Evolutionary conservation across 2,888 invertebrate genomes (phyloP), one percentile per base, ranked within the genome.

Genomic region (Auanema freiburgensis): DNA sequence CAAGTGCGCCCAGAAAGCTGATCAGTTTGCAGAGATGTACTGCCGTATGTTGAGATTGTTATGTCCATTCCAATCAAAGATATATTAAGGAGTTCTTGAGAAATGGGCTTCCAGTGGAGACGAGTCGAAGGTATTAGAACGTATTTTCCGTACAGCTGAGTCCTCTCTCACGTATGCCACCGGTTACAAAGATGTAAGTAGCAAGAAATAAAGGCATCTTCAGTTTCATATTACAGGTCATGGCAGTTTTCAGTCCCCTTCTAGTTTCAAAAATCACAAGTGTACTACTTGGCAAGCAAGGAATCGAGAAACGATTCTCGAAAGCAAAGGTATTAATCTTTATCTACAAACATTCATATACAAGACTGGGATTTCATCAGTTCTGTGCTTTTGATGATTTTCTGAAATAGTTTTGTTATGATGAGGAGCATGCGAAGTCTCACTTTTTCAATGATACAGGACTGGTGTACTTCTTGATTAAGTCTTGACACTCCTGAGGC

Each of bases 41-140:
- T 53, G 40, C 24, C 18, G 63, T 63, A 10, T 10, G 50, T 51
- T 53, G 11, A 12, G 11, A 4, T 57, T 18, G 33, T 55, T 4
- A 46, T 51, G n/a, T 12, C n/a, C n/a, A n/a, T n/a, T n/a, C n/a
- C n/a, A n/a, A n/a, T n/a, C n/a, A n/a, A n/a, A n/a, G n/a, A n/a
- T n/a, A n/a, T 33, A 40, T 66, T 52, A 59, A 71, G 68, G 63
- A 21, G 66, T 73, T 12, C 53, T 67, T n/a, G 71, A 71, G 49
- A 65, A 66, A 43, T 73, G 73, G 73, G 67, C 73, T 2, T 57
- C 64, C 3, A 64, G 66, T 8, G 68, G 67, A 49, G 69, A 69
- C 46, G 73, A 73, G 21, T 57, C 67, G 14, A 71, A 69, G 41
- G 66, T 66, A 46, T 63, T 73, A 18, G 71, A 73, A 43, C 50